Evolutionary conservation across 35 echinoderm and acorn worm species (phyloP).

Genomic region (Heliocidaris erythrogramma): DNA sequence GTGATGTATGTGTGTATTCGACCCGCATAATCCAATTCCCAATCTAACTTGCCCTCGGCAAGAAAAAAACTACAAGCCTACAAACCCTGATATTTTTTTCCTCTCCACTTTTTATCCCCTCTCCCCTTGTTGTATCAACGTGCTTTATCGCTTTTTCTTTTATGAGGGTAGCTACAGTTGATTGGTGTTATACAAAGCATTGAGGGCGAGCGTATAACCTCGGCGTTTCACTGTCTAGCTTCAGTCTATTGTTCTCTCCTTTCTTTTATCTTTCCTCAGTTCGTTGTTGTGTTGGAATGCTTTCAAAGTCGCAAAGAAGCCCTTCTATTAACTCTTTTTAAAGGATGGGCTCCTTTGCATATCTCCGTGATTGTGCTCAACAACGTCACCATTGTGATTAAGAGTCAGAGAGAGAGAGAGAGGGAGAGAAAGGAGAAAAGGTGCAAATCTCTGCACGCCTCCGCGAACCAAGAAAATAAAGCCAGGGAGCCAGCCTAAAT

Average conservation of each 20-base stretch:
- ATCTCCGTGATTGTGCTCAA: not conserved
- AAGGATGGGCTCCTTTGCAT: not conserved
- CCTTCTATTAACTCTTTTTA: not conserved
- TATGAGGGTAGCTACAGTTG: not conserved
- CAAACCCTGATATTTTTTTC: not conserved
- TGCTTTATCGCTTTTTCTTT: slow-evolving; percentile 22
- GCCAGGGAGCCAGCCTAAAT: not conserved
- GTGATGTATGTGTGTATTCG: not conserved
- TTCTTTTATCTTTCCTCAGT: not conserved
- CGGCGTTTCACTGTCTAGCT: slow-evolving; percentile 6
- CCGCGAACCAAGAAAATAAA: not conserved
- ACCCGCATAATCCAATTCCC: not conserved
- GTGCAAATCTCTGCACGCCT: not conserved
- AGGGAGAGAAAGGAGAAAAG: not conserved
- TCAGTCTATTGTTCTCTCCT: not conserved
- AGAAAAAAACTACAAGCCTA: not conserved
- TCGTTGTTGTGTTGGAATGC: not conserved
- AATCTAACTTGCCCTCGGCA: not conserved
- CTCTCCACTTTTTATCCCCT: not conserved
- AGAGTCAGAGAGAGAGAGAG: not conserved
- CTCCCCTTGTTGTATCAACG: not conserved
- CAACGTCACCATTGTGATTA: not conserved
- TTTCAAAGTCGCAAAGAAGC: slow-evolving; percentile 2
- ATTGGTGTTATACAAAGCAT: slow-evolving; percentile 34
- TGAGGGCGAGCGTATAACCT: not conserved